Base-by-base conservation (phyloP, 2,888 invertebrate species). In the Parnassius orleans region DNA sequence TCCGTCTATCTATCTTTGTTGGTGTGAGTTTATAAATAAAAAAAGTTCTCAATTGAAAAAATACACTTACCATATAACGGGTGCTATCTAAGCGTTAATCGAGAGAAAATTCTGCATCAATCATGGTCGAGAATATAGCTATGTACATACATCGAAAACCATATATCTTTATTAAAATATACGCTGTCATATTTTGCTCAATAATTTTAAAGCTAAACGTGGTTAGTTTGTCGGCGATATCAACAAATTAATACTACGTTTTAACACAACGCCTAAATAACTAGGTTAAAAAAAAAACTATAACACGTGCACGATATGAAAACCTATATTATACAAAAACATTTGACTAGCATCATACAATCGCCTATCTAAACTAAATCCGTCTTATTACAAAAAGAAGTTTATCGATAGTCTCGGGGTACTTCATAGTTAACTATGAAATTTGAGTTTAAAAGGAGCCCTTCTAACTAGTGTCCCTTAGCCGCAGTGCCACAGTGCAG, bases 91-190 rank as follows among this genome's bases (percentile, higher is more conserved):
- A 48, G 48, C 14, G n/a, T 48, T 48, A 48, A 14, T 10, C 10
- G 14, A 48, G 48, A 9, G 14, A 48, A 48, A 48, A 48, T 5
- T 14, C 7, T 14, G n/a, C 2, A 1, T 11, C 14, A 10, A 9
- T 43, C 11, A 19, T 9, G 24, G 10, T 47, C 12, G n/a, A 7
- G n/a, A 41, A 43, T 42, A 10, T 43, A 50, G n/a, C 15, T 50
- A 44, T 46, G 12, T 56, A 56, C 33, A 53, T 44, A 33, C 24
- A 53, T 47, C 42, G 11, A 59, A 51, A 57, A 57, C 50, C 43
- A 57, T 53, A 60, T 43, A 54, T 55, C 24, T 43, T 44, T 55
- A 55, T 55, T 60, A 61, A 55, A 61, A 61, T 61, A 61, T 43
- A 61, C 55, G 33, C 59, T 33, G 43, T 53, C 11, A 48, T 46